A percentile compares a stretch with the other conserved stretches of the same genome.
Evolutionary conservation across 2,113 vertebrate genomes (phyloP).

Genomic region (Myotis brandtii): DNA sequence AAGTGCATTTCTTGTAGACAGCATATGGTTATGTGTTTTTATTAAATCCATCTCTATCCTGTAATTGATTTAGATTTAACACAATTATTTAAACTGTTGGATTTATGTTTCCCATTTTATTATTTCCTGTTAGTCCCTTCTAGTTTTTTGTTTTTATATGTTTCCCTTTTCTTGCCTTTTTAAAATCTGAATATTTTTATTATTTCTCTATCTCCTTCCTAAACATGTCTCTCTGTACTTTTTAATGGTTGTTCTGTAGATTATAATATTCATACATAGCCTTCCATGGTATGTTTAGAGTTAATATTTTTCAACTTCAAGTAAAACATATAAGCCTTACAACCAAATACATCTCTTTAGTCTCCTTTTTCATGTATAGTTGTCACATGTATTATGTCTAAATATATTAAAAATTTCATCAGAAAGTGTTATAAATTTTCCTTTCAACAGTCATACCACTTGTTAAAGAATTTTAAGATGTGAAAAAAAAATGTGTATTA

Average conservation of each 20-base stretch:
- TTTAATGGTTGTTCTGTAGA: not conserved
- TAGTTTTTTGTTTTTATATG: not conserved
- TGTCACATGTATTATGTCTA: not conserved
- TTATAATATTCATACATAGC: not conserved
- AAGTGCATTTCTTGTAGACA: not conserved
- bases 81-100: not conserved
- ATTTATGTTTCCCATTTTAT: not conserved
- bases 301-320: not conserved
- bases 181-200: not conserved
- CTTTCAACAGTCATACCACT: not conserved
- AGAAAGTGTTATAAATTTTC: not conserved
- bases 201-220: not conserved
- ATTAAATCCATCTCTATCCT: not conserved
- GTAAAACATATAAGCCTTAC: not conserved
- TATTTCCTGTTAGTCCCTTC: not conserved
- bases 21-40: not conserved
- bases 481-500: not conserved
- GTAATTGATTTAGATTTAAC: not conserved
- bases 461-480: constrained; percentile 30
- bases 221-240: not conserved
- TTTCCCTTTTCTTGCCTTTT: not conserved
- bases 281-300: not conserved
- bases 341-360: not conserved
- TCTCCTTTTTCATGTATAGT: not conserved
- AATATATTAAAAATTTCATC: not conserved